Conservation (phyloP, 2,888 invertebrate genomes). For the Spodoptera exigua region DNA sequence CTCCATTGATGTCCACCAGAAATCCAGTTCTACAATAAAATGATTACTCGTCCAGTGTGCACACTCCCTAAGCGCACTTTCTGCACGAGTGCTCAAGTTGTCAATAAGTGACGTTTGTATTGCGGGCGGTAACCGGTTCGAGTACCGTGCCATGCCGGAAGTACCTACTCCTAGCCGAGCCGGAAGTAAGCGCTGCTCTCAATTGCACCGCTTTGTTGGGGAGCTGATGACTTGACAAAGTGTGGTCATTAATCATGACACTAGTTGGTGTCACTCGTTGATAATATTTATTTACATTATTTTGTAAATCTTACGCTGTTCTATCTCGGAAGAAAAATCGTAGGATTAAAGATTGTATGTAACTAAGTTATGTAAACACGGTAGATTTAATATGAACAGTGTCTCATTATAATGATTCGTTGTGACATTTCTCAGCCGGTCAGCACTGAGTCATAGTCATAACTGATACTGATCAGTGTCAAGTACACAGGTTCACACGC, state of each 20-base stretch:
- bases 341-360: no score
- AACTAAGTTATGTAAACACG: no score
- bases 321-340: no score
- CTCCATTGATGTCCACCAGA: no score
- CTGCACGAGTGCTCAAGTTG: slow-evolving; percentile 56
- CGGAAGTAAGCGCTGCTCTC: slow-evolving; percentile 55
- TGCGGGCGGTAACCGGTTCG: slow-evolving; percentile 39
- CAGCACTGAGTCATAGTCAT: no score
- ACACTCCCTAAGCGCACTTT: slow-evolving; percentile 26
- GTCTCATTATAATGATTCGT: no score
- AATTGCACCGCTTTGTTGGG: slow-evolving; percentile 53
- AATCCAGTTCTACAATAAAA: no score
- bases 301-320: no score
- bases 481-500: slow-evolving; percentile 21
- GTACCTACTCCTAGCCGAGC: slow-evolving; percentile 43
- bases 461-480: slow-evolving; percentile 28
- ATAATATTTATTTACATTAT: no score
- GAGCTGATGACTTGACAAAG: slow-evolving; percentile 23
- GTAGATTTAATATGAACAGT: no score
- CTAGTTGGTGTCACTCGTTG: neutral
- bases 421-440: no score
- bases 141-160: slow-evolving; percentile 40
- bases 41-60: slow-evolving; percentile 2
- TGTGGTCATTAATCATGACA: slow-evolving; percentile 13
- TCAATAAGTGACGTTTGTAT: slow-evolving; percentile 41